Evolutionary conservation across 2,113 vertebrate species (phyloP), one percentile per base, ranked within the genome.

Genomic region (Eonycteris spelaea): DNA sequence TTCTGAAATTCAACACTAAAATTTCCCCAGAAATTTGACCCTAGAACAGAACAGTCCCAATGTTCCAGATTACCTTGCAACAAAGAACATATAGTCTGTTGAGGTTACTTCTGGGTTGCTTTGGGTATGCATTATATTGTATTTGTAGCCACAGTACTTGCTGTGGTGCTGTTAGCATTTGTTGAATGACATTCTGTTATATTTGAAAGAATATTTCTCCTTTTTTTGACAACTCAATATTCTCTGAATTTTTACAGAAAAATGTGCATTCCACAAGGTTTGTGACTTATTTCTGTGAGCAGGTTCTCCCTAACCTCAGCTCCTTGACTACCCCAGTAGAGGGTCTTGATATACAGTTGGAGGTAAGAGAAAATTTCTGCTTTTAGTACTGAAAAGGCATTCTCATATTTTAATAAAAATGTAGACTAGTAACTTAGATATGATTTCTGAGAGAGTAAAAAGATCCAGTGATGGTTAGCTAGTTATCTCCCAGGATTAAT

Each of bases 251-350:
- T 90, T 98, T 98, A 88, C 96, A 99, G 99, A 99, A 99, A 99
- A 99, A 99, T 93, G 99, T 99, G 87, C 99, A 99, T 99, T 99
- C 99, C 96, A 99, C 99, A 28, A 99, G 99, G 84, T 99, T 99
- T 97, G 99, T 99, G 74, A 99, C 99, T 51, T 99, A 99, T 43
- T 99, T 99, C 98, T 99, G 99, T 97, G 99, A 99, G 97, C 99
- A 99, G 1, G 99, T 99, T 94, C 99, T 99, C 90, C 99, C 99
- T 71, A 99, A 99, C 97, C 99, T 99, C 94, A 98, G 99, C 97
- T 97, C 99, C 80, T 98, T 99, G 97, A 99, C 99, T 70, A 99
- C 99, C 61, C 99, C 99, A 16, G 99, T 99, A 86, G 99, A 99
- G 51, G 99, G 99, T 94, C 98, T 99, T 43, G 99, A 99, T 98